Percentiles rank a stretch among this genome's conserved stretches.
Conservation (phyloP, 2,113 vertebrate species). For the Elephas maximus region DNA sequence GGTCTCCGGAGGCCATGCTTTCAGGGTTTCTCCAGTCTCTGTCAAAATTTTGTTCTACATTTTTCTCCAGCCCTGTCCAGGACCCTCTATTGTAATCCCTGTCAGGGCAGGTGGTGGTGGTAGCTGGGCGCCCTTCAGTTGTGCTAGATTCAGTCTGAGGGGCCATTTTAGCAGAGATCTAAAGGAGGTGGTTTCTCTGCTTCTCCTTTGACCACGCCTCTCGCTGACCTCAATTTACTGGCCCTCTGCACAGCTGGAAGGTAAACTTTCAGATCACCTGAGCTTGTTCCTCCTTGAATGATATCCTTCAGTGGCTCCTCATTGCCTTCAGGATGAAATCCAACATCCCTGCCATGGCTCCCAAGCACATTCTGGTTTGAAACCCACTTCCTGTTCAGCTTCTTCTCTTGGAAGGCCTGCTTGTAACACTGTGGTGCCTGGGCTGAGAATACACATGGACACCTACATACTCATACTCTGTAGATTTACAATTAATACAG, state of each 20-base stretch:
- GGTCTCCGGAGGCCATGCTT: too few species aligned
- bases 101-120: too few species aligned
- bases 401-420: not conserved
- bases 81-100: too few species aligned
- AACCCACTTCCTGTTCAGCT: not conserved
- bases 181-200: not conserved
- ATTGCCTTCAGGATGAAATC: not conserved
- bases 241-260: not conserved
- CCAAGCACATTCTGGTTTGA: not conserved
- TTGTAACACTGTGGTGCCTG: not conserved
- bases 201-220: not conserved
- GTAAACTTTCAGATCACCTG: not conserved
- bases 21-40: too few species aligned
- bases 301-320: not conserved
- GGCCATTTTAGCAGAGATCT: not conserved
- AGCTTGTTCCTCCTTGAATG: not conserved
- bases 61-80: too few species aligned
- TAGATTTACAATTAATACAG: conserved; percentile 8
- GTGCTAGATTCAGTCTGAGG: not conserved
- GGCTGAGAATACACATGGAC: not conserved
- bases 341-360: not conserved
- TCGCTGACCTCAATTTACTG: not conserved
- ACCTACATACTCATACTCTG: not conserved
- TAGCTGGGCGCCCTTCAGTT: too few species aligned
- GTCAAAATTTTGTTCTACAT: too few species aligned